Conservation (phyloP, 1,140 invertebrate genomes). For the Meloidogyne floridensis region DNA sequence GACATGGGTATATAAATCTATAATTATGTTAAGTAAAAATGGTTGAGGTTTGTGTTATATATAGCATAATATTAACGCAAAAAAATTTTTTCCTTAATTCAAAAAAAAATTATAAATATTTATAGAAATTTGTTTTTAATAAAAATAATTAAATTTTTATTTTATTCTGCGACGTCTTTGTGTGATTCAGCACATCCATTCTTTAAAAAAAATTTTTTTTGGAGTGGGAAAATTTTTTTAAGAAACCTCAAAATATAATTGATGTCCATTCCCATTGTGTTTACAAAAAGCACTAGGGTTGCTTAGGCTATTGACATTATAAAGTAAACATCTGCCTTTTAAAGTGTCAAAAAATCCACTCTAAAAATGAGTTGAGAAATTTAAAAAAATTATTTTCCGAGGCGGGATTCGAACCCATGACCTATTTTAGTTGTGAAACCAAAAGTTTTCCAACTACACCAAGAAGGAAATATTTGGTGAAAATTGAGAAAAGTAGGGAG, state of each 20-base stretch:
- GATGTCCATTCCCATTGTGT: conserved; percentile 8
- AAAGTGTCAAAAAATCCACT: conserved; percentile 36
- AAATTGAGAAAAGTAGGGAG: no score
- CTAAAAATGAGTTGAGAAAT: conserved; percentile 10
- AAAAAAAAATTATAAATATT: background rate
- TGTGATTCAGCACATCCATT: conserved; percentile 23
- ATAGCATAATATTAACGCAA: background rate
- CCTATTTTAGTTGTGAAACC: no score
- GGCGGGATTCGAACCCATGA: no score
- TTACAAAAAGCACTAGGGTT: conserved; percentile 32
- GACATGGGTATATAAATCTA: background rate
- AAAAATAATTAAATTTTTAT: background rate
- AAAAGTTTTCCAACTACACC: no score
- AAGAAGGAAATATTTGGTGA: no score
- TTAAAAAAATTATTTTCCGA: background rate
- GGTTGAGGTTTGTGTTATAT: no score
- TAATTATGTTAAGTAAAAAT: no score
- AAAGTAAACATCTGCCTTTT: conserved; percentile 26
- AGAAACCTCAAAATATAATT: conserved; percentile 38
- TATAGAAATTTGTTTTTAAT: no score
- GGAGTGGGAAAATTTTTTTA: background rate
- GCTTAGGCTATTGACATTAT: conserved; percentile 33
- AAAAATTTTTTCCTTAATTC: background rate
- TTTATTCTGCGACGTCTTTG: conserved; percentile 6
- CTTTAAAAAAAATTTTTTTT: background rate